phyloP scores from a whole-genome alignment of 1,140 invertebrate genomes.

The Eurosta solidaginis region DNA sequence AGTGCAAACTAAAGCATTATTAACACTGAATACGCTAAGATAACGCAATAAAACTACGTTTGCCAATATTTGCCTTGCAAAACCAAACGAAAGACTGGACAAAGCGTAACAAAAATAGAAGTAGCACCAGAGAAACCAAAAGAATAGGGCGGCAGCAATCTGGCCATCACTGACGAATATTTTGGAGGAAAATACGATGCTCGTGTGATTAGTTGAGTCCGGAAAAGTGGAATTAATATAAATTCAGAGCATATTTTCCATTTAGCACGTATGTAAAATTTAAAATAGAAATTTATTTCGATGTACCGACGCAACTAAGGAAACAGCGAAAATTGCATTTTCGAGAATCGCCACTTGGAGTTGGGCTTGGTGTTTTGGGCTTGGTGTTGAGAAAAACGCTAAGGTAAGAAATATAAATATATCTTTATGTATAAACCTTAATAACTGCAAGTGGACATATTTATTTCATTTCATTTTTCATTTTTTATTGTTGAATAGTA shows the following conservation, averaged over 20 bases:
- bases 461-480: neutral
- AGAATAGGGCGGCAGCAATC: slow-evolving; percentile 1
- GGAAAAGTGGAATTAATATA: neutral
- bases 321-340: slow-evolving; percentile 54
- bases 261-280: neutral
- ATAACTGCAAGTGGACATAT: neutral
- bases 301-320: neutral
- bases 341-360: slow-evolving; percentile 55
- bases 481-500: neutral
- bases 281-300: slow-evolving; percentile 10
- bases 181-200: neutral
- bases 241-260: neutral
- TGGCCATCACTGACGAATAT: neutral
- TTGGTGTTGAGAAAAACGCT: slow-evolving; percentile 56
- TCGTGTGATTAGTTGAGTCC: neutral
- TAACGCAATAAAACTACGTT: neutral
- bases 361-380: slow-evolving; percentile 48
- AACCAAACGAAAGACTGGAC: neutral
- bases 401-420: slow-evolving; percentile 42
- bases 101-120: slow-evolving; percentile 3
- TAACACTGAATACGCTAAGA: neutral
- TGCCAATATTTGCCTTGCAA: neutral
- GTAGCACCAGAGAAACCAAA: neutral
- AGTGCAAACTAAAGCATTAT: neutral
- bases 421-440: neutral